Evolutionary conservation across 2,797 vertebrate genomes (phyloP).

Genomic region (Diplodus puntazzo): DNA sequence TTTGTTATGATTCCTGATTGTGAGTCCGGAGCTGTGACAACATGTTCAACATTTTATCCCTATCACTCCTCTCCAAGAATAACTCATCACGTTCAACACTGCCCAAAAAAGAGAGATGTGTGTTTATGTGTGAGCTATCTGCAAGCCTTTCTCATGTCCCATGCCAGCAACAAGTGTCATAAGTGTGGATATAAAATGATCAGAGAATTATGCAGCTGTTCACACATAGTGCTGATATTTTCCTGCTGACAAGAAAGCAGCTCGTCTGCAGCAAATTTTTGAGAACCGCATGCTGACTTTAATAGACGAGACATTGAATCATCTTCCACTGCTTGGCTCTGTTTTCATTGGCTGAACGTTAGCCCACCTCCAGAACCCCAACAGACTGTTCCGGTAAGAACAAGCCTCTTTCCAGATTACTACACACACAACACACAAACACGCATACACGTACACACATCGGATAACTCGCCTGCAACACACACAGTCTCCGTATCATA

Average conservation of each 20-base stretch:
- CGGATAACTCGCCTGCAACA: conserved; percentile 17
- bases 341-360: conserved; percentile 70
- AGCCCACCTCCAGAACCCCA: conserved; percentile 72
- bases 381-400: conserved; percentile 73
- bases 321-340: conserved; percentile 56
- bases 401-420: conserved; percentile 70
- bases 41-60: conserved; percentile 8
- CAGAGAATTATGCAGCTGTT: not conserved
- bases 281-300: conserved; percentile 28
- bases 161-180: conserved; percentile 26
- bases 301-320: conserved; percentile 65
- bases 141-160: not conserved
- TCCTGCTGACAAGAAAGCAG: conserved; percentile 26
- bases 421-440: conserved; percentile 40
- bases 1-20: conserved; percentile 3
- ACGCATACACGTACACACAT: conserved; percentile 38
- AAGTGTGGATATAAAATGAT: not conserved
- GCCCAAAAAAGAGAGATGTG: conserved; percentile 8
- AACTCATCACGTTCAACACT: conserved; percentile 1
- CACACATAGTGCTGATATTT: not conserved
- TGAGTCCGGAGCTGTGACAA: conserved; percentile 6
- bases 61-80: conserved; percentile 3
- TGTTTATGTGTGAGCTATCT: conserved; percentile 17
- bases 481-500: conserved; percentile 12
- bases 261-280: conserved; percentile 34